A percentile compares a stretch with the other conserved stretches of the same genome.
Evolutionary conservation across 2,113 vertebrate species (phyloP).

Genomic region (Spilogale gracilis): DNA sequence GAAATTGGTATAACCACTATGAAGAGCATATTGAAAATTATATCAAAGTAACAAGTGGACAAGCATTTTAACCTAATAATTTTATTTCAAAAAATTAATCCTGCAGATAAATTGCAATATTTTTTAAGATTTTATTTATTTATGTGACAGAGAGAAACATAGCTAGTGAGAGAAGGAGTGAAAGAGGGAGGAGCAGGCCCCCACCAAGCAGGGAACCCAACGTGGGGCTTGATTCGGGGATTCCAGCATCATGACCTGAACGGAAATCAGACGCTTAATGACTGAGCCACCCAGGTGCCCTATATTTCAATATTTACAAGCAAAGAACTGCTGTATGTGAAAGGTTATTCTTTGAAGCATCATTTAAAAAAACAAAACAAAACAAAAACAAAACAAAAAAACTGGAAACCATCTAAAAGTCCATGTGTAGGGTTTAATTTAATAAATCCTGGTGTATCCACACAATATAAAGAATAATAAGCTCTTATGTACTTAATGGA

Average conservation of each 20-base stretch:
- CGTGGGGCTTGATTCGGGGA: too few relatives aligned
- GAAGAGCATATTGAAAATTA: neutral
- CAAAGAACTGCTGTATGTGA: neutral
- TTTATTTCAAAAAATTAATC: neutral
- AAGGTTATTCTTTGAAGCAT: neutral
- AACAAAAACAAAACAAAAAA: neutral
- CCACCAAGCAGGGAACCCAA: too few relatives aligned
- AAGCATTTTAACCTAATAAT: accelerated
- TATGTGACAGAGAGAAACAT: too few relatives aligned
- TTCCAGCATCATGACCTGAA: too few relatives aligned
- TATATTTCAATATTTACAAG: neutral
- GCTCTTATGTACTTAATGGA: neutral
- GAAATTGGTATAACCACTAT: neutral
- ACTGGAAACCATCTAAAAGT: accelerated
- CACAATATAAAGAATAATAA: neutral
- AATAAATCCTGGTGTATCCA: neutral
- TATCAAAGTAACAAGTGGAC: neutral
- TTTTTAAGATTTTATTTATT: too few relatives aligned
- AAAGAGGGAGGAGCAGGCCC: too few relatives aligned
- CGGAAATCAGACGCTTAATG: too few relatives aligned
- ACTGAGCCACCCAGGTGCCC: too few relatives aligned
- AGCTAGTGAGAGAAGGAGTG: too few relatives aligned
- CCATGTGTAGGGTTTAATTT: neutral
- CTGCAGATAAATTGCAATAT: neutral
- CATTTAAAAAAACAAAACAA: neutral